phyloP scores from a whole-genome alignment of 1,140 invertebrate species.

The Lordiphosa clarofinis region DNA sequence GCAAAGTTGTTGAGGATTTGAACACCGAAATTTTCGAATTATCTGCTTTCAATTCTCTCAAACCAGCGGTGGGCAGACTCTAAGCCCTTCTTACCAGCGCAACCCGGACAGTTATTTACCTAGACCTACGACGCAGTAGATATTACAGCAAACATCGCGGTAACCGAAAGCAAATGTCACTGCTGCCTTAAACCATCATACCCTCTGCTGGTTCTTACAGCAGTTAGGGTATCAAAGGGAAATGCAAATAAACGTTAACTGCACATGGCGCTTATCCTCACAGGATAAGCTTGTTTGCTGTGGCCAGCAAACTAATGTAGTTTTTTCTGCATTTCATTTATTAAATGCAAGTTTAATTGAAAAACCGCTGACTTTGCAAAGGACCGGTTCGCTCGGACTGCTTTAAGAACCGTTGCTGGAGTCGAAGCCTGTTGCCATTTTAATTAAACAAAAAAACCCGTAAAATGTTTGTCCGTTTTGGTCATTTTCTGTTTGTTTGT shows the following conservation, averaged over 20 bases:
- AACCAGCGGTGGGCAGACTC: too few relatives aligned
- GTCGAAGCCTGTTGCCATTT: constrained; percentile 63
- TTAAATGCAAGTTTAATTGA: constrained; percentile 72
- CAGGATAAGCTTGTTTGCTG: constrained; percentile 12
- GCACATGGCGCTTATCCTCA: constrained; percentile 30
- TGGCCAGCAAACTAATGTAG: constrained; percentile 43
- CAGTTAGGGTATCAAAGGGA: neutral
- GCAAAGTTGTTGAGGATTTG: too few relatives aligned
- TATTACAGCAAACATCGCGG: too few relatives aligned
- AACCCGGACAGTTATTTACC: too few relatives aligned
- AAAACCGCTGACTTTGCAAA: constrained; percentile 49
- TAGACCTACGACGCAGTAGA: too few relatives aligned
- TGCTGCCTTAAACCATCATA: too few relatives aligned
- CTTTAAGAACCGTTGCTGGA: constrained; percentile 10
- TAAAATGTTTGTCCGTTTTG: constrained; percentile 69
- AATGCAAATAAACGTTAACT: constrained; percentile 41
- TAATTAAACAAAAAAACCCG: constrained; percentile 74
- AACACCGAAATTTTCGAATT: too few relatives aligned
- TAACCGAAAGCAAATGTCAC: too few relatives aligned
- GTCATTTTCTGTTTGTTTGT: constrained; percentile 8
- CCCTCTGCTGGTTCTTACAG: neutral
- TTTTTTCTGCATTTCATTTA: constrained; percentile 29
- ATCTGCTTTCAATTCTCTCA: too few relatives aligned
- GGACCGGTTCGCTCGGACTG: neutral
- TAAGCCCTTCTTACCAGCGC: too few relatives aligned